Conservation (phyloP, 2,797 vertebrate species). For the Clarias pachynema region DNA sequence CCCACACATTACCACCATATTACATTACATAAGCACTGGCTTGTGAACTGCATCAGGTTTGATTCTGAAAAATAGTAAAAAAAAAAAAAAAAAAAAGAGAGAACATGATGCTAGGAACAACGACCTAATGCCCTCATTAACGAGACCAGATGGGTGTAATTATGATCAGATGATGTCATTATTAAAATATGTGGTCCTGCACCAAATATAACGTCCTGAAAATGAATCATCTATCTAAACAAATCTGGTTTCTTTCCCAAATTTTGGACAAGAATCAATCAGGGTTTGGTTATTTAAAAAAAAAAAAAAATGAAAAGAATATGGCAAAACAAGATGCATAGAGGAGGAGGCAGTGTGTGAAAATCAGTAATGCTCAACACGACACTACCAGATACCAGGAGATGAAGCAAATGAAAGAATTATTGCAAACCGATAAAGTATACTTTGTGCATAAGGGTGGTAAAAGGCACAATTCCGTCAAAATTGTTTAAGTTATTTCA, state of each 20-base stretch:
- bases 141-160: neutral
- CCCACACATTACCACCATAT: neutral
- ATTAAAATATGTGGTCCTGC: neutral
- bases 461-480: too few species aligned
- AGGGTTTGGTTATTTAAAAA: neutral
- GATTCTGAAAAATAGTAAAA: too few species aligned
- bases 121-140: neutral
- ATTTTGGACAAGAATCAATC: neutral
- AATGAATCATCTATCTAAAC: neutral
- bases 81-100: too few species aligned
- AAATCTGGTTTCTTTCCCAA: neutral
- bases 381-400: neutral
- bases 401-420: too few species aligned
- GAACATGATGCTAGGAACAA: neutral
- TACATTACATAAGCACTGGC: neutral
- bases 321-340: neutral
- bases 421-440: too few species aligned
- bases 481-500: too few species aligned
- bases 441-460: too few species aligned
- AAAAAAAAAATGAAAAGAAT: neutral
- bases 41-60: neutral
- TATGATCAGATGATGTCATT: neutral
- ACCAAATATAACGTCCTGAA: neutral
- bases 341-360: neutral
- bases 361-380: too few species aligned